Evolutionary conservation across 92 coral and sea anemone species (phyloP), one percentile per base, ranked within the genome.

Genomic region (Epizoanthus scotinus): DNA sequence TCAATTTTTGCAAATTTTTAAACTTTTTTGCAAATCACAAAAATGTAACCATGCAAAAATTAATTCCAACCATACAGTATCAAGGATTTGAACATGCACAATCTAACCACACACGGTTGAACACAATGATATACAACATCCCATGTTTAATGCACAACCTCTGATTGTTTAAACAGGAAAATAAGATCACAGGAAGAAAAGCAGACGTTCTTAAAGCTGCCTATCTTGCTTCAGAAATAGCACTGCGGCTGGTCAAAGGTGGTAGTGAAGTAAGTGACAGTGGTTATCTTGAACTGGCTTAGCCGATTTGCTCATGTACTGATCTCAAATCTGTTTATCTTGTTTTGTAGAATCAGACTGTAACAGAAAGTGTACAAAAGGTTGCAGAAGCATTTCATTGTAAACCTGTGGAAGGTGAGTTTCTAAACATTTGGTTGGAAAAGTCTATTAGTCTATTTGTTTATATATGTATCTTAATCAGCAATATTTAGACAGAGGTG

Each of bases 171-270:
- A 73, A 63, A 17, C 67, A 95, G 98, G 99, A 95, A 71, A 95
- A 91, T 70, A 95, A 95, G 86, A 70, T 95, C 21, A 93, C 89
- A 34, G 99, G 99, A 25, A 89, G 93, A 44, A 93, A 95, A 73
- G 99, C 98, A 26, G 99, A 95, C 73, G 99, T 95, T 18, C 84
- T 95, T 58, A 93, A 85, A 74, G 99, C 99, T 4, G 98, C 99
- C 4, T 87, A 95, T 72, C 68, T 93, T 24, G 94, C 99, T 62
- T 95, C 99, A 34, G 98, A 95, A 81, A 81, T 93, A 66, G 96
- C 98, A 13, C 91, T 93, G 52, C 91, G 99, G 78, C 86, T 91
- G 3, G 93, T 95, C 44, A 95, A 89, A 71, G 91, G 91, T 25
- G 98, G 98, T 17, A 90, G 85, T 44, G 98, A 95, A 87, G 99